Conservation (phyloP, 2,113 vertebrate species). For the Onychostruthus taczanowskii region DNA sequence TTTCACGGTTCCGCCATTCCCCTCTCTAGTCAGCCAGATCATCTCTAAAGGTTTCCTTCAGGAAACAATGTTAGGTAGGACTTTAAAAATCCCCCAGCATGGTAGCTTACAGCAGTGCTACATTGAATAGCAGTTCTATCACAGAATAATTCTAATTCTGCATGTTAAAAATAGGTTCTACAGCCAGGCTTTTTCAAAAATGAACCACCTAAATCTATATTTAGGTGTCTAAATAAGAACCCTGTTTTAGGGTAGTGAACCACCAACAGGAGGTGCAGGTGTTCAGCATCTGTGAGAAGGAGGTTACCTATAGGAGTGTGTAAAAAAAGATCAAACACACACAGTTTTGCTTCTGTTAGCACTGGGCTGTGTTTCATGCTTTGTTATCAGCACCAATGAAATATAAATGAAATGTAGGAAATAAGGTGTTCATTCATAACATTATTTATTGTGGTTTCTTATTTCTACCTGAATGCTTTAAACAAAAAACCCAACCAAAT, state of each 20-base stretch:
- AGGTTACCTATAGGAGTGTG: not conserved
- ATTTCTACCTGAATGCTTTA: not conserved
- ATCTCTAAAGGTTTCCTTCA: slow-evolving; percentile 18
- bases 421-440: not conserved
- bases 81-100: not conserved
- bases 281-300: not conserved
- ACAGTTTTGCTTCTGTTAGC: not conserved
- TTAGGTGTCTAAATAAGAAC: not conserved
- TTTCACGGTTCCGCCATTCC: not conserved
- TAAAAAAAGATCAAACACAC: not conserved
- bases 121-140: not conserved
- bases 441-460: not conserved
- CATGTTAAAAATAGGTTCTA: not conserved
- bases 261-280: not conserved
- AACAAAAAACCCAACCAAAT: not conserved
- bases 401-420: not conserved
- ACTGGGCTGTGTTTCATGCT: not conserved
- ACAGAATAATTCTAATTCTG: not conserved
- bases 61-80: not conserved
- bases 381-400: not conserved
- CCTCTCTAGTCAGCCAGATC: slow-evolving; percentile 27
- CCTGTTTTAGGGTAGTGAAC: not conserved
- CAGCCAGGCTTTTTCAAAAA: not conserved
- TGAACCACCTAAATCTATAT: not conserved
- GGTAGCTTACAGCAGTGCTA: not conserved